Evolutionary conservation across 2,888 invertebrate genomes (phyloP), one percentile per base, ranked within the genome.

Genomic region (Conomelus anceps): DNA sequence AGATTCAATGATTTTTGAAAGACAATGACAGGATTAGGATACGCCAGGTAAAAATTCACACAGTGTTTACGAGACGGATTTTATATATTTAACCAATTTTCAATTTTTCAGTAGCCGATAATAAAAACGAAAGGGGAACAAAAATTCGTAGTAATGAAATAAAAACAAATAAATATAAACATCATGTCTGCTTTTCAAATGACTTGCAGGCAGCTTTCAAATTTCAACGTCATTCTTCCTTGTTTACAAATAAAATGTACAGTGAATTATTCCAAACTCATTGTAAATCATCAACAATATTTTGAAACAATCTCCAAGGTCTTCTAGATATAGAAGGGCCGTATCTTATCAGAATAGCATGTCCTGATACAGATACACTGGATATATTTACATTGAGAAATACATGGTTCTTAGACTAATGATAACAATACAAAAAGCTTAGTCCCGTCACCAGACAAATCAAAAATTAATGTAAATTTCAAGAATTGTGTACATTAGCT

Each of bases 31-130:
- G 63, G 63, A n/a, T 63, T 0, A 63, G 63, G 63, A 13, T 63
- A n/a, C n/a, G n/a, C 63, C 63, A 63, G n/a, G n/a, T 6, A n/a
- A n/a, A 63, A 34, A 34, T 34, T 1, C 1, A 34, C 20, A 63
- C 63, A 63, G 20, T 63, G 4, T 63, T 63, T 86, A 86, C 86
- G 86, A 86, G 86, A 86, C 86, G 86, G 86, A 86, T 86, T 86
- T 86, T 85, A 26, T 86, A 86, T 86, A 24, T 86, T 86, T 26
- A 86, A 24, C 86, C 86, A 86, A 86, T 86, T 86, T 86, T 63
- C 63, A 63, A 63, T 63, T 63, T 86, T 86, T 86, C 86, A 86
- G 86, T 86, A 86, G 86, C 86, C 29, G 86, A 26, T 86, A n/a
- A n/a, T n/a, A 26, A 86, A 26, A 86, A 86, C 86, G 29, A 86